Conservation (phyloP, 2,113 vertebrate species). For the Melierax canorus region DNA sequence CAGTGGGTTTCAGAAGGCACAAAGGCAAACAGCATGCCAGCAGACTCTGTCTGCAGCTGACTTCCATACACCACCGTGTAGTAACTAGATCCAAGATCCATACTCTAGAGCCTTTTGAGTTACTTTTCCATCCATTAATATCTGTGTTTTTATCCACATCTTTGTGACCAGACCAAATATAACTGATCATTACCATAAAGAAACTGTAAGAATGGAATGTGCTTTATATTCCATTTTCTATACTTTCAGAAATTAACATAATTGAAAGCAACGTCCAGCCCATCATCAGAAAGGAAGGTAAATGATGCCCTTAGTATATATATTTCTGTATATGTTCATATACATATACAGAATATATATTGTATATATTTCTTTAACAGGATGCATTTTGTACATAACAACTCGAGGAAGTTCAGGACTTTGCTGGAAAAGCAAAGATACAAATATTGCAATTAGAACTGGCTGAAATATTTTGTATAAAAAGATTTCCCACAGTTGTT, state of each 20-base stretch:
- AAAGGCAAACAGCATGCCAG: not conserved
- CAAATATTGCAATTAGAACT: conserved; percentile 58
- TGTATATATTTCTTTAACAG: not conserved
- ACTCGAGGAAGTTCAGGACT: not conserved
- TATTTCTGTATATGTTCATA: conserved; percentile 26
- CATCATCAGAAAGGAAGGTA: conserved; percentile 77
- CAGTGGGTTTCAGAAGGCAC: conserved; percentile 15
- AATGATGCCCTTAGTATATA: conserved; percentile 36
- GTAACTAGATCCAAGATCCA: not conserved
- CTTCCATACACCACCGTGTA: not conserved
- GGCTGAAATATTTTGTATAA: not conserved
- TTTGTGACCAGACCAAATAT: not conserved
- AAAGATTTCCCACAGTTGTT: not conserved
- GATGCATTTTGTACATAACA: not conserved
- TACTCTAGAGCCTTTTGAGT: not conserved
- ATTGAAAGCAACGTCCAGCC: conserved; percentile 78
- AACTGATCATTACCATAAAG: not conserved
- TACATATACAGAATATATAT: conserved; percentile 32
- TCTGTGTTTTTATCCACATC: not conserved
- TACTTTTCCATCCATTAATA: not conserved
- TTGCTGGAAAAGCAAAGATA: conserved; percentile 52
- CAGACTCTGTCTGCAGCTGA: not conserved
- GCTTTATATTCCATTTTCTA: conserved; percentile 67
- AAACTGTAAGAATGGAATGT: conserved; percentile 8
- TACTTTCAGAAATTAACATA: conserved; percentile 80